Percentiles rank a stretch among this genome's conserved stretches.
These are phyloP conservation scores for Heliconius ethilla DNA, from an alignment of 2,888 invertebrate species.

Conservation along the genomic window DNA sequence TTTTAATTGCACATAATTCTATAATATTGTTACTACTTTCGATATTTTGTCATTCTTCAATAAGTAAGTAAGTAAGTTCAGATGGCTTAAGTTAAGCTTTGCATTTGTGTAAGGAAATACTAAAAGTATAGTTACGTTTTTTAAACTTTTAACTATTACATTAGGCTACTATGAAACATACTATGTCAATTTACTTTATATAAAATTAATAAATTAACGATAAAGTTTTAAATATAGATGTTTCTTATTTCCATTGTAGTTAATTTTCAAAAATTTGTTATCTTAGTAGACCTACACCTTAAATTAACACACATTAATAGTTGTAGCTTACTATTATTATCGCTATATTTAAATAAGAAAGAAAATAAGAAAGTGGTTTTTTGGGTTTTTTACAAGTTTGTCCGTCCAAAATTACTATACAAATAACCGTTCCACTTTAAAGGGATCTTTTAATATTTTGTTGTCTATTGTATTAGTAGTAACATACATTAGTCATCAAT, in stretches of 20 bases:
- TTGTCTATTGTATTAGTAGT: background rate
- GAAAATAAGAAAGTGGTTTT: background rate
- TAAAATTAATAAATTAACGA: no score
- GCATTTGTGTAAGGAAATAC: no score
- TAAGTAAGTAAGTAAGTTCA: background rate
- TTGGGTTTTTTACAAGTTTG: background rate
- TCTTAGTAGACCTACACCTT: background rate
- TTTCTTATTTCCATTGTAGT: no score
- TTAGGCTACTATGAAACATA: background rate
- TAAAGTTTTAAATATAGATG: no score
- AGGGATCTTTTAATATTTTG: background rate
- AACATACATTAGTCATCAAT: background rate
- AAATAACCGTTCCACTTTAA: background rate
- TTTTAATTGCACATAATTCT: background rate
- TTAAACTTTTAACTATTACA: background rate
- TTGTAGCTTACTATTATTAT: background rate
- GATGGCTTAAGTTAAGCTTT: no score
- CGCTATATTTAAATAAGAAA: background rate
- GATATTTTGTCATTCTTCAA: background rate
- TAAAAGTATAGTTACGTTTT: no score
- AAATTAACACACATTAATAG: background rate
- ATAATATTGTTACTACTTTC: background rate
- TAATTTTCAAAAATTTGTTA: background rate
- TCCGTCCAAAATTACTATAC: conserved; percentile 6
- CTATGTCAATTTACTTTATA: background rate